Evolutionary conservation across 2,797 vertebrate species (phyloP).

Genomic region (Lemur catta): DNA sequence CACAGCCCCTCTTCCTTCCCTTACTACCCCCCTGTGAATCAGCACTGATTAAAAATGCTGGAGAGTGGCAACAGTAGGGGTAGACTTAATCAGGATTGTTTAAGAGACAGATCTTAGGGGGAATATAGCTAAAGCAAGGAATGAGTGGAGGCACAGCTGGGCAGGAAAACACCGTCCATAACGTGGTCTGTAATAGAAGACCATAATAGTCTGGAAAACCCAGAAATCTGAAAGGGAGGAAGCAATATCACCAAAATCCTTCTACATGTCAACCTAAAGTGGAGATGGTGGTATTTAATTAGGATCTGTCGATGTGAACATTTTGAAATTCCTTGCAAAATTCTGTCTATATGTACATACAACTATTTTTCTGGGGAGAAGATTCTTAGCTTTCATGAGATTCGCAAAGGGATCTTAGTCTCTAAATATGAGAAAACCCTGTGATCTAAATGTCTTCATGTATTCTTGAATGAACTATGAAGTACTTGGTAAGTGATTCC

Average conservation of each 20-base stretch:
- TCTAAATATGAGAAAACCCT: not conserved
- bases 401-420: not conserved
- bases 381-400: not conserved
- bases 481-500: not conserved
- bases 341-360: not conserved
- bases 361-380: not conserved
- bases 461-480: not conserved
- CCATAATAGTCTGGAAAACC: not conserved
- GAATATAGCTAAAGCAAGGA: not conserved
- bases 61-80: not conserved
- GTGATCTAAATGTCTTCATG: not conserved
- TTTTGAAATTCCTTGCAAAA: conserved; percentile 9
- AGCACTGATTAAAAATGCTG: not conserved
- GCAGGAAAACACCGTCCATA: not conserved
- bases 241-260: not conserved
- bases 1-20: accelerated
- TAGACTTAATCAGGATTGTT: not conserved
- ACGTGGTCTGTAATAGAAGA: not conserved
- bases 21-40: not conserved
- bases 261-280: not conserved
- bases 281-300: not conserved
- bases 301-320: not conserved
- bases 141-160: not conserved
- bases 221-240: not conserved
- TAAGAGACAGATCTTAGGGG: not conserved